Percentiles rank a stretch among this genome's conserved stretches.
Evolutionary conservation across 2,797 vertebrate species (phyloP).

Genomic region (Sarcoramphus papa): DNA sequence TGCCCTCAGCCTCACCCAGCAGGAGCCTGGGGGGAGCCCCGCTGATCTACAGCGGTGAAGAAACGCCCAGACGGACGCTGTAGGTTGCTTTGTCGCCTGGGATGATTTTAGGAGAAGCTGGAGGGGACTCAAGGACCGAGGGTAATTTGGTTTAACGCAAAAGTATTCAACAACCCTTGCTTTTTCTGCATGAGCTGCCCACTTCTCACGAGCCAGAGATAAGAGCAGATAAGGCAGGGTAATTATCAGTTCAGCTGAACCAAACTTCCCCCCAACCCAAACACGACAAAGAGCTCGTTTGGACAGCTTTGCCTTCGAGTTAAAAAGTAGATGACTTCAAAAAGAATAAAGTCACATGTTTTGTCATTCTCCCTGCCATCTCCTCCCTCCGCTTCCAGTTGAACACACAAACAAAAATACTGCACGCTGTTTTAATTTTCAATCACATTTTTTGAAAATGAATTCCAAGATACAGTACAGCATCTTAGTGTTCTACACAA

Average conservation of each 20-base stretch:
- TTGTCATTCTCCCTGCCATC: neutral
- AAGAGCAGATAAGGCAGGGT: too few species aligned
- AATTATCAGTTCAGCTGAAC: neutral
- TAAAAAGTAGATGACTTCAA: neutral
- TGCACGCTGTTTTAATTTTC: constrained; percentile 23
- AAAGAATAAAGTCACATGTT: neutral
- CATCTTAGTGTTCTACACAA: constrained; percentile 65
- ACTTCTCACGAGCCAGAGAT: neutral
- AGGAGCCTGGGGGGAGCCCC: neutral
- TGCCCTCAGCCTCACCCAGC: neutral
- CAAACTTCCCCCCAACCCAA: neutral
- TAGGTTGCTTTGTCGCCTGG: neutral
- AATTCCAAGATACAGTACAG: constrained; percentile 51
- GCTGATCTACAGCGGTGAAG: neutral
- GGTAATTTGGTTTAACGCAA: neutral
- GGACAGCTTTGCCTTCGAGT: neutral
- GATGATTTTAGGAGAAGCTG: neutral
- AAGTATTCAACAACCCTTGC: neutral
- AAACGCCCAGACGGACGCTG: neutral
- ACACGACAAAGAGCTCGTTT: neutral
- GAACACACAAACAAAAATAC: neutral
- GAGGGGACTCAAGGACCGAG: neutral
- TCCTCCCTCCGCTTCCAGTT: neutral
- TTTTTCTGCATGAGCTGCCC: neutral
- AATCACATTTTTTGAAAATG: constrained; percentile 50